Percentiles rank a stretch among this genome's conserved stretches.
Conservation (phyloP, 2,888 invertebrate genomes). For the Apamea epomidion region DNA sequence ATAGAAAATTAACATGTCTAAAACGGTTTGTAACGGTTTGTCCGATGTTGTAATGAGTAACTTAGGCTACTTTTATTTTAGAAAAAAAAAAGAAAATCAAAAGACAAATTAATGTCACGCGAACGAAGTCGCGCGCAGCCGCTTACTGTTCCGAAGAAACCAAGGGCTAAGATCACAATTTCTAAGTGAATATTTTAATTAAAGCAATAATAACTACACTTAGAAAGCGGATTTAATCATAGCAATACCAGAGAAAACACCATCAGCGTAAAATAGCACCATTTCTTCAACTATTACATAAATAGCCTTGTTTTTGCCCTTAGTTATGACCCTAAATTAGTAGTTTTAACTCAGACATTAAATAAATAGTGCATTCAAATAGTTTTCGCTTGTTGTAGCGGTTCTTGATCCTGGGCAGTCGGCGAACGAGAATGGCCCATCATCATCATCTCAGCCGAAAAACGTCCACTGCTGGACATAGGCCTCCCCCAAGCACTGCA, state of each 20-base stretch:
- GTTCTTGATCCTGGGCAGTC: neutral
- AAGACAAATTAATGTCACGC: no score
- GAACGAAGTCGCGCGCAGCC: no score
- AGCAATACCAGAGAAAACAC: neutral
- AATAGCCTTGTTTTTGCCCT: neutral
- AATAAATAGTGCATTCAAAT: neutral
- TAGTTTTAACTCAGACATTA: neutral
- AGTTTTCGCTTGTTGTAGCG: neutral
- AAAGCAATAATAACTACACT: neutral
- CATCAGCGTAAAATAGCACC: neutral
- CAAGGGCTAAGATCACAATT: neutral
- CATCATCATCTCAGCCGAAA: no score
- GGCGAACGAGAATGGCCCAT: neutral
- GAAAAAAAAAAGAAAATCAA: no score
- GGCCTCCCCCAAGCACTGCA: no score
- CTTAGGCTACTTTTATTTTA: no score
- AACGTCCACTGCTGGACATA: no score
- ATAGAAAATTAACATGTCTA: no score
- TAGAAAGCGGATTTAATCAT: constrained; percentile 1
- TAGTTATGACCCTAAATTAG: neutral
- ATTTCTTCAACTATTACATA: neutral
- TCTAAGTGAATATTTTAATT: constrained; percentile 1
- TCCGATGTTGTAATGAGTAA: no score
- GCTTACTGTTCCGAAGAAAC: neutral
- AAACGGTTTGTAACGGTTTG: no score